phyloP scores from a whole-genome alignment of 2,888 invertebrate genomes.

The Terebella lapidaria region DNA sequence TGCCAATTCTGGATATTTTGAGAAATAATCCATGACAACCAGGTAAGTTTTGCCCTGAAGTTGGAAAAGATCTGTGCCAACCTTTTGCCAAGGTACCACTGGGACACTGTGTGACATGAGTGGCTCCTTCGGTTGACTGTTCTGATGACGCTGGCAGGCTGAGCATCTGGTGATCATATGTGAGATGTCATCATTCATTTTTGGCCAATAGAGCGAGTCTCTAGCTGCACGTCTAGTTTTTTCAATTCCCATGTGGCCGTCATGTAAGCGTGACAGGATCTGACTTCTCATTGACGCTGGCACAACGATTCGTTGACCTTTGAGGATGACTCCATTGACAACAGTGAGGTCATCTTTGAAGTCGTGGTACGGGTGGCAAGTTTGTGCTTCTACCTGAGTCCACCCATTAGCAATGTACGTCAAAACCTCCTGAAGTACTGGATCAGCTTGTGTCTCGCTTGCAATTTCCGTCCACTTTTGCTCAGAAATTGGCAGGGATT shows the following conservation, averaged over 20 bases:
- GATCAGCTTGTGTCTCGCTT: constrained; percentile 2
- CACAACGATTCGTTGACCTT: not conserved
- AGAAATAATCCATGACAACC: no score
- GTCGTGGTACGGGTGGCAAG: no score
- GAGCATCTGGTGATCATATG: not conserved
- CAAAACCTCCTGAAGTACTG: not conserved
- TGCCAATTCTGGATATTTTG: no score
- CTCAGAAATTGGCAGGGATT: not conserved
- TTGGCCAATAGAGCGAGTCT: not conserved
- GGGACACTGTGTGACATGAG: not conserved
- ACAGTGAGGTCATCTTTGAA: not conserved
- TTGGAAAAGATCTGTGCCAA: constrained; percentile 6
- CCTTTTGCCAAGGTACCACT: not conserved
- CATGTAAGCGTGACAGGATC: not conserved
- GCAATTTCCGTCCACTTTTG: not conserved
- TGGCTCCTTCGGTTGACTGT: not conserved
- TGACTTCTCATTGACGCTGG: not conserved
- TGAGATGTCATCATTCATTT: not conserved
- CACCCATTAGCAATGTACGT: not conserved
- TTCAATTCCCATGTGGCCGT: not conserved
- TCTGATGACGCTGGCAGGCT: not conserved
- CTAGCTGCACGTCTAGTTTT: not conserved
- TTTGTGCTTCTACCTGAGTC: not conserved
- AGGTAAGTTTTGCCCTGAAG: constrained; percentile 7
- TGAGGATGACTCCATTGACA: not conserved